These are phyloP conservation scores for Alectoris magna DNA, from an alignment of 2,797 vertebrate genomes.

Conservation along the genomic window DNA sequence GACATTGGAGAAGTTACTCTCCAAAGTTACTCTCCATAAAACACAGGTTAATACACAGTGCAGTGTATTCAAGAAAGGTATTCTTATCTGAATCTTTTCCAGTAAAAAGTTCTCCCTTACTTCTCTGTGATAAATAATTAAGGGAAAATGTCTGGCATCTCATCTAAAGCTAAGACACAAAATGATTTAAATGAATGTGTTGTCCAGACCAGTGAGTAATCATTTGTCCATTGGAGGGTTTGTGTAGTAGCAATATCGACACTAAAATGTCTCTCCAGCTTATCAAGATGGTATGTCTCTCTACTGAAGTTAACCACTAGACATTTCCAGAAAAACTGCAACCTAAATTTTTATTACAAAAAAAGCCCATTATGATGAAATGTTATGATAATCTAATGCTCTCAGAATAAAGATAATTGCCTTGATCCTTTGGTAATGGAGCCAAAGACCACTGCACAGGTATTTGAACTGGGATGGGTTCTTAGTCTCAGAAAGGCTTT, in stretches of 20 bases:
- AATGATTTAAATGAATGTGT: conserved; percentile 14
- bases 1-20: not conserved
- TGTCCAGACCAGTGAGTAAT: conserved; percentile 25
- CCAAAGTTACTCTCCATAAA: not conserved
- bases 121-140: not conserved
- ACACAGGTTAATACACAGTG: not conserved
- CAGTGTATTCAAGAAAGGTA: not conserved
- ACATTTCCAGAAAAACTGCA: not conserved
- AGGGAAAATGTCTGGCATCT: not conserved
- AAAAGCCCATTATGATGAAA: not conserved
- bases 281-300: not conserved
- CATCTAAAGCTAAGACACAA: not conserved
- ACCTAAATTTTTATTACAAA: not conserved
- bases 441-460: not conserved
- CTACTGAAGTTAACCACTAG: not conserved
- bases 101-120: not conserved
- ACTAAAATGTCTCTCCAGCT: not conserved
- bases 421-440: not conserved
- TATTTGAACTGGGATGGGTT: not conserved
- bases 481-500: not conserved
- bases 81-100: not conserved
- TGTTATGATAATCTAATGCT: not conserved
- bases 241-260: not conserved
- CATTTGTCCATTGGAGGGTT: conserved; percentile 37
- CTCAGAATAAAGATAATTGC: not conserved